Evolutionary conservation across 2,113 vertebrate genomes (phyloP), one percentile per base, ranked within the genome.

Genomic region (Aegithalos caudatus): DNA sequence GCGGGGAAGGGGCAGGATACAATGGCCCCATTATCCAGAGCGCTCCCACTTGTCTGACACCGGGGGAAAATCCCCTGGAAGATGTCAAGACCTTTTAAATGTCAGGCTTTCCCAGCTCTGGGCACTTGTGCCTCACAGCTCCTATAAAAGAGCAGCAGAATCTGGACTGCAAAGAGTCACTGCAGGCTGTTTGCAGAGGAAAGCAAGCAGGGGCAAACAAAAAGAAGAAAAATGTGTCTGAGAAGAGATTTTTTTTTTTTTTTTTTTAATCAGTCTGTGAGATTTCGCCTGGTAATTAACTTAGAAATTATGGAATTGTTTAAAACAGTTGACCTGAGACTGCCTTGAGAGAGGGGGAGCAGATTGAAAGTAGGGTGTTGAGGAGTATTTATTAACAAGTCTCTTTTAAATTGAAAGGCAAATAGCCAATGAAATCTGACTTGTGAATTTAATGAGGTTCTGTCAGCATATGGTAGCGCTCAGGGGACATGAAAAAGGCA

Each of bases 71-170:
- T 79, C 42, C 44, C 64, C 84, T 88, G 86, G 93, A 90, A 2
- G 4, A 90, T 96, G 96, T 94, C 97, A 96, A 78, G 96, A 95
- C 96, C 95, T 97, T 94, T 92, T 81, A 97, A 98, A 98, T 97
- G 95, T 97, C 97, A 98, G 54, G 57, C 90, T 92, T 83, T 87
- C 79, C 81, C 86, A 56, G 44, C 66, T 96, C 70, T 73, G 77
- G 51, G 62, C 62, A 33, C 33, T 96, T 74, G 50, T 82, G 82
- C 95, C 91, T 96, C 35, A 92, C 86, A 96, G 17, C 45, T 95
- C 85, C 82, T 31, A 65, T 31, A 65, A 83, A 94, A 92, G 67
- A 92, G 80, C 89, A 86, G 80, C 50, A 62, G 71, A 66, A 14
- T 67, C 65, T 85, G 48, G 25, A 47, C 40, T 76, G 62, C 16